Evolutionary conservation across 2,797 vertebrate species (phyloP), one percentile per base, ranked within the genome.

Genomic region (Argentina silus): DNA sequence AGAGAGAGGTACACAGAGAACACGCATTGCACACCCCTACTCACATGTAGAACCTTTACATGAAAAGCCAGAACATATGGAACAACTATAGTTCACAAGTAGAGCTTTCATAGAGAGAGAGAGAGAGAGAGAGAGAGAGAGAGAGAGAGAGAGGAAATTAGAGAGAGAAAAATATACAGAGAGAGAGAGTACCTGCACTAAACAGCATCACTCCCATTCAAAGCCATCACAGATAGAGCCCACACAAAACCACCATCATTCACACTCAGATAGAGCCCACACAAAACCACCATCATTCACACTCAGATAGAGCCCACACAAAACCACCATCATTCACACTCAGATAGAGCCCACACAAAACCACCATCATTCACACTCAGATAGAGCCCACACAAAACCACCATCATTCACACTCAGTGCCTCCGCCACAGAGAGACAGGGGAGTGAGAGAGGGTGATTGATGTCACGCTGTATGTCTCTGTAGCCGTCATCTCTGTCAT

Each of bases 41-140:
- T 36, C 27, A 36, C 27, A 36, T 36, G 27, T 36, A 36, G 27
- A 36, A 36, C 27, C 27, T 36, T 36, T 36, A 36, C n/a, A n/a
- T n/a, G n/a, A n/a, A n/a, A n/a, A n/a, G n/a, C n/a, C n/a, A n/a
- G n/a, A n/a, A n/a, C 55, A 27, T 11, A 21, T 11, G 8, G 12
- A 27, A 11, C 11, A 60, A 36, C 23, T 27, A 36, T 17, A 50
- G 55, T 42, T 69, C 27, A 50, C 57, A 78, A 73, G 75, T 75
- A 55, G 56, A 70, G 66, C 59, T 67, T 69, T 57, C 21, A 19
- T 76, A 78, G 67, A 77, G 53, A 72, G 19, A 68, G 66, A 82
- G 21, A 60, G 72, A 70, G 14, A 11, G 47, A 10, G 62, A 77
- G 78, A 12, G 45, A 61, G 60, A 50, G 69, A 6, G 59, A 19